phyloP scores from a whole-genome alignment of 2,797 vertebrate genomes.

The Labeo calbasu region DNA sequence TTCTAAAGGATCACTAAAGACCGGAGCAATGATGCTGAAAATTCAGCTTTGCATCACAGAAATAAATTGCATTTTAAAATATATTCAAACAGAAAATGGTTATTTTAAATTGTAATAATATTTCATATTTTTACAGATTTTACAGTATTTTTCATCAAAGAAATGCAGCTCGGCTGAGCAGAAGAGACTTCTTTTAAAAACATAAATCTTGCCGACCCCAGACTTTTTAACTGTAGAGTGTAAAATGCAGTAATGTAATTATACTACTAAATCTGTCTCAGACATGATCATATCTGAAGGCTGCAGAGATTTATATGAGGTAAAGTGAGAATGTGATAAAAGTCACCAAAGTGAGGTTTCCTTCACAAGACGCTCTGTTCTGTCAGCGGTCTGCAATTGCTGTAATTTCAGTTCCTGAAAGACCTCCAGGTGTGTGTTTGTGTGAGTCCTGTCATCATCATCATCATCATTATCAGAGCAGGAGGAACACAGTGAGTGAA shows the following conservation, averaged over 20 bases:
- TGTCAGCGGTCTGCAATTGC: slow-evolving; percentile 14
- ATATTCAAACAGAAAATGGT: no score
- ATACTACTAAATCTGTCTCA: neutral
- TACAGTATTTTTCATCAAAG: neutral
- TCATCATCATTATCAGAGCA: slow-evolving; percentile 56
- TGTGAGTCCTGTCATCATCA: slow-evolving; percentile 43
- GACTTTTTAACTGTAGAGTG: neutral
- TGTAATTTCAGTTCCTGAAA: slow-evolving; percentile 20
- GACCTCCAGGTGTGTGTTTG: slow-evolving; percentile 45
- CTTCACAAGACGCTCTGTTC: neutral
- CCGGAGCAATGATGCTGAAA: neutral
- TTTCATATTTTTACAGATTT: neutral
- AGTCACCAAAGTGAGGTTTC: neutral
- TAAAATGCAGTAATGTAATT: neutral
- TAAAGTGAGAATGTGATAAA: neutral
- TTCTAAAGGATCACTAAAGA: neutral
- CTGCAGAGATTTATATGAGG: neutral
- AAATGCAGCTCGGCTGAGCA: neutral
- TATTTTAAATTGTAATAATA: neutral
- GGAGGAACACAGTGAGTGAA: slow-evolving; percentile 15
- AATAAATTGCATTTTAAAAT: neutral
- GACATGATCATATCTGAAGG: neutral
- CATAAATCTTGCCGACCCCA: neutral
- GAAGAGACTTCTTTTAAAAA: neutral
- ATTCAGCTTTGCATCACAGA: no score